A percentile compares a stretch with the other conserved stretches of the same genome.
phyloP scores from a whole-genome alignment of 2,888 invertebrate genomes.

The Hipparchia semele region DNA sequence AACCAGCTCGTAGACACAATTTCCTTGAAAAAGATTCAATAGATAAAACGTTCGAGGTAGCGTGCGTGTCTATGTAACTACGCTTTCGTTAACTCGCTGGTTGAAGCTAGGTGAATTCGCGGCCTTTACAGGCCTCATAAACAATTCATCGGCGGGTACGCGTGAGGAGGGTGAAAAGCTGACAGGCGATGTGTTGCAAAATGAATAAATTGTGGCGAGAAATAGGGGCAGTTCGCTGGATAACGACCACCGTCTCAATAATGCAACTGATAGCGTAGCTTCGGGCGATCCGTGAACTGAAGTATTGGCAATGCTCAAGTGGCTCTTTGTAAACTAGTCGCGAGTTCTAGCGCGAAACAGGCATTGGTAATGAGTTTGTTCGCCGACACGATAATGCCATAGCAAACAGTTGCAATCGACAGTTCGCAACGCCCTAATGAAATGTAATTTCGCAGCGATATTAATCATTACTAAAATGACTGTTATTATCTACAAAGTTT shows the following conservation, averaged over 20 bases:
- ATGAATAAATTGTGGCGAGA: slow-evolving; percentile 81
- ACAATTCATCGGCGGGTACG: slow-evolving; percentile 73
- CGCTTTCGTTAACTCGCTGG: slow-evolving; percentile 67
- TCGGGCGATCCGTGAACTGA: slow-evolving; percentile 43
- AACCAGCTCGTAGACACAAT: slow-evolving; percentile 27
- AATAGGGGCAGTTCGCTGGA: slow-evolving; percentile 78
- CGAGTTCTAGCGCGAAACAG: slow-evolving; percentile 61
- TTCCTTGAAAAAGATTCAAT: slow-evolving; percentile 41
- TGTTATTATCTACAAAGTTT: no score
- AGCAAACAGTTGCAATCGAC: slow-evolving; percentile 75
- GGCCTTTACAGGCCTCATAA: slow-evolving; percentile 79
- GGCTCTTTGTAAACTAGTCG: slow-evolving; percentile 54
- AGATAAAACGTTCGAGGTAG: slow-evolving; percentile 41
- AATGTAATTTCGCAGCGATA: slow-evolving; percentile 45
- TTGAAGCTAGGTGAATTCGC: slow-evolving; percentile 67
- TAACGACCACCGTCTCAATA: slow-evolving; percentile 72
- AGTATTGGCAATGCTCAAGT: slow-evolving; percentile 28
- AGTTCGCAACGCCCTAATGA: slow-evolving; percentile 67
- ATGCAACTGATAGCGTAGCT: slow-evolving; percentile 58
- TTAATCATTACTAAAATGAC: not conserved
- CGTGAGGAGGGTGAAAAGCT: slow-evolving; percentile 73
- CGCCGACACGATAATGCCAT: slow-evolving; percentile 76
- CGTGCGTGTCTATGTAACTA: slow-evolving; percentile 61
- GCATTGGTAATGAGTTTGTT: slow-evolving; percentile 65
- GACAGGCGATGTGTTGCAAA: slow-evolving; percentile 79